Conservation (phyloP, 2,888 invertebrate genomes). For the Agrilus biguttatus region DNA sequence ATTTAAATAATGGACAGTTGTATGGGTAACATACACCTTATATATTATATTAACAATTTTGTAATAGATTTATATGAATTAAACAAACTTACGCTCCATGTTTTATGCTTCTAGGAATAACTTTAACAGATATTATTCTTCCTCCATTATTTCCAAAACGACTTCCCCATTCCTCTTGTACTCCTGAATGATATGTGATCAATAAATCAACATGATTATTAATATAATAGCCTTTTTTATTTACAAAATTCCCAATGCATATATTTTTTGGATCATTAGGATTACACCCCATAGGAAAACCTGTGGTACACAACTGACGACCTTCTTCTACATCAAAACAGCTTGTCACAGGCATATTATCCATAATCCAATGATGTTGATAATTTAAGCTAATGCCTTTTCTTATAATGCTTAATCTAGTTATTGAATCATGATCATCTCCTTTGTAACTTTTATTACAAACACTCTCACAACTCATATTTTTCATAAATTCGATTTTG, state of each 20-base stretch:
- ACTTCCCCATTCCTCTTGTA: slow-evolving; percentile 74
- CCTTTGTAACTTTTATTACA: slow-evolving; percentile 60
- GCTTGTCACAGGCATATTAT: slow-evolving; percentile 99
- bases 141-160: slow-evolving; percentile 69
- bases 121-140: slow-evolving; percentile 72
- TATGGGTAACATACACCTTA: too few species aligned
- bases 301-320: slow-evolving; percentile 78
- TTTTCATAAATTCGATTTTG: slow-evolving; percentile 68
- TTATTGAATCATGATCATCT: slow-evolving; percentile 39
- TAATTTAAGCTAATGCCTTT: slow-evolving; percentile 88
- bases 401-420: slow-evolving; percentile 64
- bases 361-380: slow-evolving; percentile 97
- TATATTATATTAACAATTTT: background rate
- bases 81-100: slow-evolving; percentile 19
- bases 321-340: slow-evolving; percentile 64
- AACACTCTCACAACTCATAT: slow-evolving; percentile 43
- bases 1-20: background rate
- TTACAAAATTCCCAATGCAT: slow-evolving; percentile 15
- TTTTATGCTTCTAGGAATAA: slow-evolving; percentile 30
- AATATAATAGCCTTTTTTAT: slow-evolving; percentile 69
- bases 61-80: background rate
- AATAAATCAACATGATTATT: slow-evolving; percentile 94
- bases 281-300: slow-evolving; percentile 93
- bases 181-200: slow-evolving; percentile 87
- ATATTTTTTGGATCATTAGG: slow-evolving; percentile 20